Base-by-base conservation (phyloP, 2,888 invertebrate species). In the Synanthedon formicaeformis region DNA sequence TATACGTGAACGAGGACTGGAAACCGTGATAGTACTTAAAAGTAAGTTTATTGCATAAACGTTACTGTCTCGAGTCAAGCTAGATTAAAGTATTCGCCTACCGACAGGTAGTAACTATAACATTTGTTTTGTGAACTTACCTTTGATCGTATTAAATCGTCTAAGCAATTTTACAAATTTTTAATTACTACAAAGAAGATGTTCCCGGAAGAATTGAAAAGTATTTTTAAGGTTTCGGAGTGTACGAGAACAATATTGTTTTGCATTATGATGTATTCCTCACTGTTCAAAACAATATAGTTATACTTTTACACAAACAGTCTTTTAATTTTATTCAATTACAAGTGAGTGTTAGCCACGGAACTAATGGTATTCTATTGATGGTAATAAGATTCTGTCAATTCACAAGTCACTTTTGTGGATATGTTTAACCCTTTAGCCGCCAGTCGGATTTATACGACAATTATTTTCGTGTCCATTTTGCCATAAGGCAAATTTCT, bases 271-370 rank as follows among this genome's bases (percentile, higher is more conserved):
- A 57, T 75, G 65, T 69, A 66, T 64, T 69, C 68, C 62, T 70
- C 67, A 65, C 58, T 78, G 73, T 78, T 76, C 82, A 81, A 81
- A 82, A 81, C 84, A 85, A 85, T 85, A 85, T 78, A 85, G 82
- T 81, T 75, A 75, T 71, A 76, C 34, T 78, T 81, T 81, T 83
- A 79, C 82, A 80, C 78, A 69, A 68, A 57, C 60, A 58, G 57
- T 60, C 70, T 60, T 79, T 77, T 78, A 65, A 70, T 73, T 78
- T 71, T 54, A 53, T 45, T 14, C n/a, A 10, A 8, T 34, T 34
- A 34, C 10, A 34, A 34, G 8, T 8, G 27, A 34, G 27, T 27
- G 6, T 1, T 27, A 6, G 27, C 5, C 27, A 27, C 27, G 27
- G 4, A 6, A 27, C 1, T 6, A 27, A 27, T 27, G 27, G 27